Evolutionary conservation across 2,113 vertebrate genomes (phyloP), one percentile per base, ranked within the genome.

Genomic region (Pheucticus melanocephalus): DNA sequence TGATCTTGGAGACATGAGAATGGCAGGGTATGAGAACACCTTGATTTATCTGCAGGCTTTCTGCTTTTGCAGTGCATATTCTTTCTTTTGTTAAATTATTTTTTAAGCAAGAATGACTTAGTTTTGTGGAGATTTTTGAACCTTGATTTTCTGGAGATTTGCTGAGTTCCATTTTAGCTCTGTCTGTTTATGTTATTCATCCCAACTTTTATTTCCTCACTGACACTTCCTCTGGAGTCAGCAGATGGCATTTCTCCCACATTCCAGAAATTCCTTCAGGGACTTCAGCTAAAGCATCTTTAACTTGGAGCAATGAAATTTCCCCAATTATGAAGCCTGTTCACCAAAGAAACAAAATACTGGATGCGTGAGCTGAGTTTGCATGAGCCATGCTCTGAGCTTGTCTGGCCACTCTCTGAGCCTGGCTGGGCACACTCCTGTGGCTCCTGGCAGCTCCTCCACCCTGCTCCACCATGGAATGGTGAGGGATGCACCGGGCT

Each of bases 211-310:
- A 81, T 87, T 94, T 97, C 90, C 64, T 68, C 37, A 40, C 84
- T 82, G 78, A 64, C 51, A 22, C 82, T 71, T 90, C 75, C 77
- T 48, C 45, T 83, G 80, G 63, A 95, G 86, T 69, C 85, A 92
- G 89, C 92, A 96, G 92, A 96, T 94, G 85, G 75, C 69, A 95
- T 93, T 92, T 90, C 60, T 88, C 78, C 82, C 0, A 3, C 78
- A 28, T 92, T 95, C 82, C 83, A 87, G 91, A 54, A 95, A 78
- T 95, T 82, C 80, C 76, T 94, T 73, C 71, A 78, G 90, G 88
- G 48, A 47, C 86, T 90, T 76, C 1, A 45, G 35, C 86, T 90
- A 39, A 86, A 92, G 51, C 50, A n/a, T 66, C 86, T 78, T 89
- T 68, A 81, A 18, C 54, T 56, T 15, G 25, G 42, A 71, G 75